Conservation (phyloP, 1,140 invertebrate species). For the Nephotettix cincticeps region DNA sequence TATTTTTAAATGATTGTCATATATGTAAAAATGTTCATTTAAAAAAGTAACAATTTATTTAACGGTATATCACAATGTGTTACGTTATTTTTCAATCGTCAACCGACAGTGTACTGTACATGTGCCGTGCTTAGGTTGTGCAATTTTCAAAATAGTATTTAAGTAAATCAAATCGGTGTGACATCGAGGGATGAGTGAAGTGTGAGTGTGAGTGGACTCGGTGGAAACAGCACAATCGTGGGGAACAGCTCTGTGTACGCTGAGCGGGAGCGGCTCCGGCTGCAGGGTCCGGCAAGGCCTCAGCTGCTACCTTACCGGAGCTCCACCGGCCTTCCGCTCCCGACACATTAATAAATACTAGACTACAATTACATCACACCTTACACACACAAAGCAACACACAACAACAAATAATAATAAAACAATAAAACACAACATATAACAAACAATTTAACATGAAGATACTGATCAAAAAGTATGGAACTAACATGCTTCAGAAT, state of each 20-base stretch:
- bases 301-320: neutral
- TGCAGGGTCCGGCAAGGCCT: neutral
- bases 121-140: neutral
- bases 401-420: too few relatives aligned
- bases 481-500: too few relatives aligned
- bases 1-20: conserved; percentile 16
- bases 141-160: conserved; percentile 6
- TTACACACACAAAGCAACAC: conserved; percentile 20
- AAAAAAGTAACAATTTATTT: conserved; percentile 28
- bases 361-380: conserved; percentile 6
- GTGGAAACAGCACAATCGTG: neutral
- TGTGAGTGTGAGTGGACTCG: neutral
- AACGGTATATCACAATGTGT: conserved; percentile 30
- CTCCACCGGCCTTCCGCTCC: neutral
- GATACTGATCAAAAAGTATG: too few relatives aligned
- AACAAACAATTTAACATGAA: too few relatives aligned
- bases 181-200: conserved; percentile 1
- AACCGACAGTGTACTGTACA: conserved; percentile 10
- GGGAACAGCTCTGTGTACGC: neutral
- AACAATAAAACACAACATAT: too few relatives aligned
- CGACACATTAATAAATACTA: conserved; percentile 17
- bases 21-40: conserved; percentile 24
- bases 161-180: conserved; percentile 5
- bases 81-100: neutral
- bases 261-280: too few relatives aligned